Base-by-base conservation (phyloP, 2,888 invertebrate species). In the Eremobia ochroleuca region DNA sequence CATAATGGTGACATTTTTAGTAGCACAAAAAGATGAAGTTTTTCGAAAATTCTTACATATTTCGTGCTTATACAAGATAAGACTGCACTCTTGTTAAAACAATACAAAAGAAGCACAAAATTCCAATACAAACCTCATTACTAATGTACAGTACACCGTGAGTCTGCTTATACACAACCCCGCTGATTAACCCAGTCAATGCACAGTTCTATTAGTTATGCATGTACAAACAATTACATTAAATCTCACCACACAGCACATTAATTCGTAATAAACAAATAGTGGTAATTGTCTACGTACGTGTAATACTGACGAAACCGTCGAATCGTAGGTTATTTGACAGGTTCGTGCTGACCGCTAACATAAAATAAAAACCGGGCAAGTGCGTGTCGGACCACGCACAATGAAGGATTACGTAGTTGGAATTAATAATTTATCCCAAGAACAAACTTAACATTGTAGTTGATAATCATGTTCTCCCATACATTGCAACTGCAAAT, bases 191-290 rank as follows among this genome's bases (percentile, higher is more conserved):
- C 81, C 86, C 40, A 73, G 82, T 86, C 73, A 76, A 73, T 77
- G 77, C 85, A 76, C 37, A 65, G 49, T 74, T 65, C 58, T 68
- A 74, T 79, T 79, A 76, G 70, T 86, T 77, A 82, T 37, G 58
- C 67, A 77, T 83, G 75, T 72, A 81, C 74, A 79, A 74, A 75
- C 79, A 67, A 80, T 78, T 83, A 65, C 76, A 83, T 86, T 85
- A 88, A 86, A 81, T 69, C 73, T 68, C 72, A 55, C 77, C 76
- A 59, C 77, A 73, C 77, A 82, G 34, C 70, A 61, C 82, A 79
- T 83, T 85, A 82, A 87, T 79, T 59, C n/a, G 69, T 59, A 67
- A 81, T 85, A 86, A 85, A 87, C 79, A 86, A 81, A 85, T 81
- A 77, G 73, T 80, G 75, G 64, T 85, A 85, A 87, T 86, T 76